Evolutionary conservation across 2,797 vertebrate species (phyloP).

Genomic region (Alauda arvensis): DNA sequence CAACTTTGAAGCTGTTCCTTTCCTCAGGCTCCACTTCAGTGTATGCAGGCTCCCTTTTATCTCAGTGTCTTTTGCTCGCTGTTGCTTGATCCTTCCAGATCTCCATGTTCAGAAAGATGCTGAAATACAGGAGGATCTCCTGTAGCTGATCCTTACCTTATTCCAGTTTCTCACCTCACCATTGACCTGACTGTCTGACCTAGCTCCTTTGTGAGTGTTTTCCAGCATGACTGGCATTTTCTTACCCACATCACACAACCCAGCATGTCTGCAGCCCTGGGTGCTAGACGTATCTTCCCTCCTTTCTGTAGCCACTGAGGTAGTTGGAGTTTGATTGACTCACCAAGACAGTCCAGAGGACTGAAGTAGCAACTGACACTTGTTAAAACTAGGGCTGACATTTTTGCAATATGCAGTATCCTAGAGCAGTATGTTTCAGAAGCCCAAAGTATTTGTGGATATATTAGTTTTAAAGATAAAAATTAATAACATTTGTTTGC

Average conservation of each 20-base stretch:
- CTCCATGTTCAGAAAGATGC: neutral
- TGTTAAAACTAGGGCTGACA: neutral
- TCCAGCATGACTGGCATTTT: neutral
- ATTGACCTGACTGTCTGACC: neutral
- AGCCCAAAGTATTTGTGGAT: neutral
- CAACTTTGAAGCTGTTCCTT: conserved; percentile 3
- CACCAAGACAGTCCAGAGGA: neutral
- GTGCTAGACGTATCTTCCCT: neutral
- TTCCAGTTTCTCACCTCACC: neutral
- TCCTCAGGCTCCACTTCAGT: neutral
- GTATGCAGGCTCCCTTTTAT: neutral
- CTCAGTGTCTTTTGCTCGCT: neutral
- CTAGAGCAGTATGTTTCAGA: neutral
- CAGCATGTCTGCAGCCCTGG: neutral
- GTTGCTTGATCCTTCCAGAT: neutral
- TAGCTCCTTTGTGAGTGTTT: neutral
- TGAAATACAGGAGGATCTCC: neutral
- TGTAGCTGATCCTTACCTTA: neutral
- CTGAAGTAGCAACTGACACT: neutral
- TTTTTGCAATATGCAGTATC: neutral
- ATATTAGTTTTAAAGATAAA: neutral
- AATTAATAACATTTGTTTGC: neutral
- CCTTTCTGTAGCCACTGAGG: neutral
- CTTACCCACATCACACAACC: conserved; percentile 2
- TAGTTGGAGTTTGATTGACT: neutral